Evolutionary conservation across 2,797 vertebrate genomes (phyloP), one percentile per base, ranked within the genome.

Genomic region (Hemibagrus guttatus): DNA sequence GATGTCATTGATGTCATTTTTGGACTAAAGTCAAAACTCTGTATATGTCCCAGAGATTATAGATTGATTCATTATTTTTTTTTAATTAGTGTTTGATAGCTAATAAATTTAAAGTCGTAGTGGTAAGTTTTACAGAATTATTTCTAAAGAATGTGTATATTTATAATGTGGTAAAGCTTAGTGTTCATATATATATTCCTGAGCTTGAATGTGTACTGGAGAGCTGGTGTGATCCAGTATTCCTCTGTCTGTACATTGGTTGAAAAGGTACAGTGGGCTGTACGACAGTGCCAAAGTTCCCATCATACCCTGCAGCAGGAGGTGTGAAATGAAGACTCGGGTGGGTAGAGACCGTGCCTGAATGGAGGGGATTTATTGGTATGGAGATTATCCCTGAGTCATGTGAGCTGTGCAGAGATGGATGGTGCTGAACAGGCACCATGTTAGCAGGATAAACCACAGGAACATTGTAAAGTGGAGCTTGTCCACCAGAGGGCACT

Each of bases 151-250:
- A n/a, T 64, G 2, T 11, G 14, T 81, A n/a, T 16, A 81, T 46
- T 81, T 81, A 39, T 4, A 28, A 16, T 31, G 14, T 16, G 9
- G 59, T 66, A 35, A 76, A 28, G 13, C 8, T 52, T 74, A 2
- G 49, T 66, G 26, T 52, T 93, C 86, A 96, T 71, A 95, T 95
- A 83, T 93, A 94, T 1, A 95, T 42, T 59, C 92, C 93, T 54
- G 81, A 83, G 31, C 81, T 56, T 56, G 81, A 83, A 63, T 83
- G 42, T 68, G 63, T 26, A 35, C 28, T 68, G 19, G 42, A 52
- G n/a, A 4, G 16, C 87, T 89, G 82, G 87, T 91, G n/a, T 85
- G 66, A 68, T 54, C 46, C 49, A 2, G 17, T 14, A 14, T 14
- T 8, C 28, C 12, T 54, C 26, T n/a, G 8, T 19, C n/a, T 68